Evolutionary conservation across 2,797 vertebrate species (phyloP), one percentile per base, ranked within the genome.

Genomic region (Triplophysa yarkandensis): DNA sequence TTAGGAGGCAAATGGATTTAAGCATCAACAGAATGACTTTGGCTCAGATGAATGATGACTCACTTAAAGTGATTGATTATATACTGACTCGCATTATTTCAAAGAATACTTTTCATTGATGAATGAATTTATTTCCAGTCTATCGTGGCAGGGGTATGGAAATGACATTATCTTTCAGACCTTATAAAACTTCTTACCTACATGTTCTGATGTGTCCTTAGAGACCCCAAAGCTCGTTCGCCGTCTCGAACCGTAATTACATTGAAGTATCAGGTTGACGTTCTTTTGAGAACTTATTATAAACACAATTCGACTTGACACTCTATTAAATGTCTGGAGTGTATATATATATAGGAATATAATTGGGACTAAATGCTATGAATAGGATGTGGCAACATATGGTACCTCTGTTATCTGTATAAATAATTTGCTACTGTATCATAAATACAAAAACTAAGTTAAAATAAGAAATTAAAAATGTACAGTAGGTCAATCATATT

Each of bases 1-100:
- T 58, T 34, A 32, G 27, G 27, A 71, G 16, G 6, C 19, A 48
- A 71, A 61, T 71, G 41, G 55, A n/a, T 9, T 48, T 16, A 30
- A 34, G 17, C 67, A 68, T 68, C 17, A 55, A 21, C 9, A 23
- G 23, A 46, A 25, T 0, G 16, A 48, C 5, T 23, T 57, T 44
- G 1, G 14, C 25, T 17, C 13, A 23, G n/a, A 23, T 44, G 68
- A 27, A 21, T 32, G 19, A 58, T 32, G 9, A 58, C 28, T 32
- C 55, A 32, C 28, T 32, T 58, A 32, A 30, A 19, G 2, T 32
- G 28, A 58, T 10, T 58, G 28, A 32, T 71, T 30, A 21, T 8
- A 27, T 14, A 16, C 52, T 55, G 14, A 14, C 6, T 55, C 28
- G 25, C 21, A 27, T 28, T 28, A 28, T 55, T 27, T 27, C 23